These are phyloP conservation scores for Cettia cetti DNA, from an alignment of 2,113 vertebrate species.

Conservation along the genomic window DNA sequence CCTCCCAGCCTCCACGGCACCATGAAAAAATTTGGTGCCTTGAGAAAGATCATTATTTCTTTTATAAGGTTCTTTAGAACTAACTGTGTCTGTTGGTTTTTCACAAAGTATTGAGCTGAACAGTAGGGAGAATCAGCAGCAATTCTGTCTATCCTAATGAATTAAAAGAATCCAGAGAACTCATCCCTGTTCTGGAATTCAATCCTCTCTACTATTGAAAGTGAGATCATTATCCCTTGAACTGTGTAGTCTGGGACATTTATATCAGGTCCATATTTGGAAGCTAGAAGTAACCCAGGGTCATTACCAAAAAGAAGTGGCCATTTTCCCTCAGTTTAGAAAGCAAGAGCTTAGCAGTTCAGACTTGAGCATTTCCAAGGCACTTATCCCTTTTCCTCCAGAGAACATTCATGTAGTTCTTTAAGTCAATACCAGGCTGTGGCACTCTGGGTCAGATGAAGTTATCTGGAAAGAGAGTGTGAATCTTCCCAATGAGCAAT, in stretches of 20 bases:
- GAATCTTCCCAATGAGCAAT: neutral
- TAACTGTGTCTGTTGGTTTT: neutral
- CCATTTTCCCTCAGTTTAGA: neutral
- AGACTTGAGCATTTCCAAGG: neutral
- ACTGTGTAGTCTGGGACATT: rapidly evolving
- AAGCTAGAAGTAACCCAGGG: neutral
- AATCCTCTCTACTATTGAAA: neutral
- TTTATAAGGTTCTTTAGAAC: neutral
- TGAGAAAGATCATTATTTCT: neutral
- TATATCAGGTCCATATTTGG: neutral
- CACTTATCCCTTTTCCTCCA: neutral
- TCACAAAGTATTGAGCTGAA: neutral
- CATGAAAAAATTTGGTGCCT: neutral
- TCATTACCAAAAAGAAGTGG: neutral
- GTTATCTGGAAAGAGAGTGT: neutral
- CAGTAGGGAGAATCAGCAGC: neutral
- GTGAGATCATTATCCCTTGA: neutral
- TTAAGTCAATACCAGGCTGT: neutral
- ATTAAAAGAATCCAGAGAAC: neutral
- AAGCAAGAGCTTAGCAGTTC: neutral
- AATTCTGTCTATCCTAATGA: neutral
- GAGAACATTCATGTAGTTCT: neutral
- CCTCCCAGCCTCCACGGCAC: neutral
- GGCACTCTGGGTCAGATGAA: neutral
- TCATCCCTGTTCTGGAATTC: neutral